phyloP scores from a whole-genome alignment of 2,888 invertebrate species.

The Metacarcinus magister region DNA sequence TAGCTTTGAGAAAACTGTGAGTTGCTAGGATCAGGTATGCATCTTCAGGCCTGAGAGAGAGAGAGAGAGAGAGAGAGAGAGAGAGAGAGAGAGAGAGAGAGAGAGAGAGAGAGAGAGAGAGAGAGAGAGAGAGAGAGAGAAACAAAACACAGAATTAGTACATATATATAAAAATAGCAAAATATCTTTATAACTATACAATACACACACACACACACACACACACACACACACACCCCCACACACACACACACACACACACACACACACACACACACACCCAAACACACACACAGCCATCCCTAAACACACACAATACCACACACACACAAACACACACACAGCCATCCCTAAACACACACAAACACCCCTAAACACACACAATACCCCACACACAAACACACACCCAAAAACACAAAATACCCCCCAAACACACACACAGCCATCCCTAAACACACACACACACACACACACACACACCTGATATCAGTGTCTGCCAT shows the following conservation, averaged over 20 bases:
- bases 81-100: constrained; percentile 59
- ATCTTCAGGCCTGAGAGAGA: constrained; percentile 87
- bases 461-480: constrained; percentile 80
- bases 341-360: not conserved
- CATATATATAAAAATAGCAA: not conserved
- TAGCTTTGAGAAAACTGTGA: constrained; percentile 88
- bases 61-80: constrained; percentile 17
- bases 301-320: not conserved
- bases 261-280: not conserved
- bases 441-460: not conserved
- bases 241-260: not conserved
- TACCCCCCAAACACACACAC: not conserved
- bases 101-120: not conserved
- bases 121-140: not conserved
- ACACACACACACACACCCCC: not conserved
- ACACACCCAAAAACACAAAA: not conserved
- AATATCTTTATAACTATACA: not conserved
- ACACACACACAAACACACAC: not conserved
- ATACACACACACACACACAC: not conserved
- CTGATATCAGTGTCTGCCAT: constrained; percentile 85
- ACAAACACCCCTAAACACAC: not conserved
- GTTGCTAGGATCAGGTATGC: constrained; percentile 92
- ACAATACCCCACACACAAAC: not conserved
- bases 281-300: not conserved
- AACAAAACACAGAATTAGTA: not conserved